phyloP scores from a whole-genome alignment of 30 jellyfish, hydroid and myxozoan genomes.

The Euphysa ruthae region DNA sequence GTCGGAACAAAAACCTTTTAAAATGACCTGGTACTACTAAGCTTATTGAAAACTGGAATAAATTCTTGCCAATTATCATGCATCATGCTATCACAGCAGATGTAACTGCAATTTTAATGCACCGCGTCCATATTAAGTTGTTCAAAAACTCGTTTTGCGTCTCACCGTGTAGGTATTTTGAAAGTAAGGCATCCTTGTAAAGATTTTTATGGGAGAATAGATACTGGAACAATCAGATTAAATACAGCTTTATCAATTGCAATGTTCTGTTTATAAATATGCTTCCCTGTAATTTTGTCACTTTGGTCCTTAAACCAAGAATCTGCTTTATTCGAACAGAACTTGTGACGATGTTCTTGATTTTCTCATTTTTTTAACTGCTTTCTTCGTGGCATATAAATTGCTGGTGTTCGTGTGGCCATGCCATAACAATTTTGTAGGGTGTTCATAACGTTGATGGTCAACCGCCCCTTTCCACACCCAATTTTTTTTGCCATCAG shows the following conservation, averaged over 20 bases:
- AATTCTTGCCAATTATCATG: too few relatives aligned
- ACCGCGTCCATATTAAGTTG: constrained; percentile 30
- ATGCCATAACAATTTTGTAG: constrained; percentile 52
- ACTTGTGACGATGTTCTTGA: constrained; percentile 19
- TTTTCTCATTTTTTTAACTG: constrained; percentile 16
- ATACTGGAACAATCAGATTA: constrained; percentile 11
- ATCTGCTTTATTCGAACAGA: constrained; percentile 25
- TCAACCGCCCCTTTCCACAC: constrained; percentile 43
- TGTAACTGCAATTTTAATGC: constrained; percentile 23
- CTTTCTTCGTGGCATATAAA: constrained; percentile 47
- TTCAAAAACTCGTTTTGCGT: constrained; percentile 25
- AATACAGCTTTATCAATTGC: constrained; percentile 16
- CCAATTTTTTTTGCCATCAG: constrained; percentile 48
- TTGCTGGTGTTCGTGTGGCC: constrained; percentile 46
- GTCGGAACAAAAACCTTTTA: too few relatives aligned
- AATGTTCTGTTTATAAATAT: constrained; percentile 18
- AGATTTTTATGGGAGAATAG: constrained; percentile 28
- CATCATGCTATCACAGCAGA: constrained; percentile 19
- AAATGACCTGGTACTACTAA: too few relatives aligned
- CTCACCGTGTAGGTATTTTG: constrained; percentile 16
- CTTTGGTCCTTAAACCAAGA: constrained; percentile 44
- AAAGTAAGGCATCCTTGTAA: constrained; percentile 4
- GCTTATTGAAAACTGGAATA: too few relatives aligned
- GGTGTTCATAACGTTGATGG: constrained; percentile 52
- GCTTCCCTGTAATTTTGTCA: constrained; percentile 30